A percentile compares a stretch with the other conserved stretches of the same genome.
Evolutionary conservation across 2,113 vertebrate species (phyloP).

Genomic region (Eretmochelys imbricata): DNA sequence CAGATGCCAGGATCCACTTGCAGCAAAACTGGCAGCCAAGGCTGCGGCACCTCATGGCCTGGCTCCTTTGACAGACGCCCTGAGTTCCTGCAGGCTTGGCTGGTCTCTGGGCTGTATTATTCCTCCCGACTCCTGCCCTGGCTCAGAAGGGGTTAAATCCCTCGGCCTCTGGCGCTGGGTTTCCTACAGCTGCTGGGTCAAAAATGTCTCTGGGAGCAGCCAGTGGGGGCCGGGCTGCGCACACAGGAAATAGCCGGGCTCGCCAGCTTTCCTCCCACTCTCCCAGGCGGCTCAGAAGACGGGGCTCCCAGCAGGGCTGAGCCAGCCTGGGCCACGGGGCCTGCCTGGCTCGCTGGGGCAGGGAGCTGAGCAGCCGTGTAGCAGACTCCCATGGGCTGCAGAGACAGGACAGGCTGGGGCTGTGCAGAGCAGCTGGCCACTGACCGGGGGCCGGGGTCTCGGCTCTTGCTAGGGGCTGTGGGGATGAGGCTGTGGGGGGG

Average conservation of each 20-base stretch:
- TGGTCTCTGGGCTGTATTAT: neutral
- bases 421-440: neutral
- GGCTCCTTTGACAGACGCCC: neutral
- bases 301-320: neutral
- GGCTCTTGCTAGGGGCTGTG: too few species aligned
- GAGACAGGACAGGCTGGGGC: neutral
- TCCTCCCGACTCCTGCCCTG: neutral
- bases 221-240: neutral
- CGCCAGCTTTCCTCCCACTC: constrained; percentile 51
- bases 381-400: too few species aligned
- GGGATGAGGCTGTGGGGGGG: too few species aligned
- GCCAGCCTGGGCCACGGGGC: neutral
- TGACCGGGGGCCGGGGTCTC: neutral
- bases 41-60: neutral
- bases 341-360: neutral
- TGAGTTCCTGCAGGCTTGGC: neutral
- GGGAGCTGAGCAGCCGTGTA: neutral
- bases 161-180: neutral
- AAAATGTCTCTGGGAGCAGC: neutral
- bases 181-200: constrained; percentile 21
- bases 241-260: neutral
- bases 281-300: neutral
- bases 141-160: neutral
- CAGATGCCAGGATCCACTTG: neutral
- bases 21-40: neutral